These are phyloP conservation scores for Plutella xylostella DNA, from an alignment of 2,888 invertebrate species.

Conservation along the genomic window DNA sequence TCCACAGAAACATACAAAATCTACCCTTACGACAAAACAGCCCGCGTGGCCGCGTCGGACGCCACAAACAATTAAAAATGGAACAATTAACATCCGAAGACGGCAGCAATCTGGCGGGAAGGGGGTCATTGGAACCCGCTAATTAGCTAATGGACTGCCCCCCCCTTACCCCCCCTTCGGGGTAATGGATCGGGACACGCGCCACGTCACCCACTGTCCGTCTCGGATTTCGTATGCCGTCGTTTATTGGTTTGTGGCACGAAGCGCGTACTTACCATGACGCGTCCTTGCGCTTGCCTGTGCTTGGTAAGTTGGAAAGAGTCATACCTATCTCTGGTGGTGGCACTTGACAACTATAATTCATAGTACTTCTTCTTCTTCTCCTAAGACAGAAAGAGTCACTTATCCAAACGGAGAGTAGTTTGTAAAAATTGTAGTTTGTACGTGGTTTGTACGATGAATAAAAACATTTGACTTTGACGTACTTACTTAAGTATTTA, in stretches of 20 bases:
- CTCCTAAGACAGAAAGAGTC: too few relatives aligned
- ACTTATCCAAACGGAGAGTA: too few relatives aligned
- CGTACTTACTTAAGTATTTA: too few relatives aligned
- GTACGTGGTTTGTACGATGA: too few relatives aligned
- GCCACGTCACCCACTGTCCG: slow-evolving; percentile 27
- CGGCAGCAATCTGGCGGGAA: neutral
- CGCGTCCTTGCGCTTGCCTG: neutral
- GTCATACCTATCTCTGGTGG: too few relatives aligned
- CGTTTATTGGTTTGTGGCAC: slow-evolving; percentile 9
- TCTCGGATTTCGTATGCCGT: slow-evolving; percentile 40
- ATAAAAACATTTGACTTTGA: too few relatives aligned
- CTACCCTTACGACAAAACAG: neutral
- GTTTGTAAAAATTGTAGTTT: too few relatives aligned
- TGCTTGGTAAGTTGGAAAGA: too few relatives aligned
- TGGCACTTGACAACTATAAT: too few relatives aligned
- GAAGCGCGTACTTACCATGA: neutral
- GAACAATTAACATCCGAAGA: slow-evolving; percentile 51
- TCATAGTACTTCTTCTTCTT: too few relatives aligned
- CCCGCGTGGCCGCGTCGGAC: neutral
- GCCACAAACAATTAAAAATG: neutral
- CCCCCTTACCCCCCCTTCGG: slow-evolving; percentile 22
- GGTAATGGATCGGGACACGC: slow-evolving; percentile 64
- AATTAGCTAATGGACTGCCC: slow-evolving; percentile 63
- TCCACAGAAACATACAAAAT: neutral
- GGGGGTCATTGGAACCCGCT: slow-evolving; percentile 45